Percentiles rank a stretch among this genome's conserved stretches.
These are phyloP conservation scores for Uria aalge DNA, from an alignment of 2,113 vertebrate genomes.

Conservation along the genomic window DNA sequence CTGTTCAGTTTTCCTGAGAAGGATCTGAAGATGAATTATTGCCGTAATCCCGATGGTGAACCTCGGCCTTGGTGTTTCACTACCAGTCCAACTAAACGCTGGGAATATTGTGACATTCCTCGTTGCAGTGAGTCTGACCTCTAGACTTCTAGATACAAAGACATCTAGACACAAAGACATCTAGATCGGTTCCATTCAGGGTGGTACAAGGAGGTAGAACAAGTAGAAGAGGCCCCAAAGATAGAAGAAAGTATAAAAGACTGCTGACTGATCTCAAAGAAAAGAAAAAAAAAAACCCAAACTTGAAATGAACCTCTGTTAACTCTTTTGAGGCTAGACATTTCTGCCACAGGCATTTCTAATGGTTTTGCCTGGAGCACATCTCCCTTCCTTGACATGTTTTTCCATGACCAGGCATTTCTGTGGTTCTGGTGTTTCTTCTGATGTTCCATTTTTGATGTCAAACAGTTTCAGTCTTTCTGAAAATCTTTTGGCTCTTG, in stretches of 20 bases:
- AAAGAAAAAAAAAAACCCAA: background rate
- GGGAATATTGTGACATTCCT: constrained; percentile 87
- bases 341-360: background rate
- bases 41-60: constrained; percentile 93
- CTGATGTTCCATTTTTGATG: background rate
- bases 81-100: constrained; percentile 78
- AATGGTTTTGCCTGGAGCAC: background rate
- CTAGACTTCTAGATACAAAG: background rate
- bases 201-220: background rate
- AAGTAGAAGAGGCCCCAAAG: background rate
- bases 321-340: background rate
- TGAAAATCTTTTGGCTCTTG: background rate
- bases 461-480: background rate
- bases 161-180: background rate
- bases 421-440: background rate
- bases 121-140: constrained; percentile 84
- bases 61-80: constrained; percentile 93
- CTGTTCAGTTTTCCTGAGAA: constrained; percentile 85
- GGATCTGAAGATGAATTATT: constrained; percentile 89
- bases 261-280: background rate
- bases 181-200: background rate
- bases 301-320: background rate
- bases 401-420: background rate
- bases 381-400: background rate
- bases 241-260: background rate